Evolutionary conservation across 2,797 vertebrate species (phyloP).

Genomic region (Xenentodon cancila): DNA sequence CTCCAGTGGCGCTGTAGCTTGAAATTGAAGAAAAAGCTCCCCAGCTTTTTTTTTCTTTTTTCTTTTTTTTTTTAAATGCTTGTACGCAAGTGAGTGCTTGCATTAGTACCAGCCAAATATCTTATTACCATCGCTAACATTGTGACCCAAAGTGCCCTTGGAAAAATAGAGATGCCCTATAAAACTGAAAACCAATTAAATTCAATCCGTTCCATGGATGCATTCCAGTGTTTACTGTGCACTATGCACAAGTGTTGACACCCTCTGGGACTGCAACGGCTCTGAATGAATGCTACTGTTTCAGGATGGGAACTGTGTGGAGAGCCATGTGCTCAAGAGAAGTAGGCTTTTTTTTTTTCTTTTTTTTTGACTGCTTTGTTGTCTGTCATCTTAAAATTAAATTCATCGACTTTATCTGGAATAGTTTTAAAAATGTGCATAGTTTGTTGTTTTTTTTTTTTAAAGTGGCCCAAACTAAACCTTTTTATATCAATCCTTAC

Average conservation of each 20-base stretch:
- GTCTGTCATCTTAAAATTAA: not conserved
- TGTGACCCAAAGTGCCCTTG: slow-evolving; percentile 53
- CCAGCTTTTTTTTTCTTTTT: slow-evolving; percentile 2
- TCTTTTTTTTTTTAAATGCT: slow-evolving; percentile 3
- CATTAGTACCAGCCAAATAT: slow-evolving; percentile 63
- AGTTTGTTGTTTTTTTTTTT: too few species aligned
- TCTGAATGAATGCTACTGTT: slow-evolving; percentile 40
- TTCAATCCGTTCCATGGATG: slow-evolving; percentile 56
- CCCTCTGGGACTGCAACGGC: slow-evolving; percentile 27
- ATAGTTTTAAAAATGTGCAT: not conserved
- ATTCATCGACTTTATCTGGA: not conserved
- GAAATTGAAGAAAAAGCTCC: slow-evolving; percentile 28
- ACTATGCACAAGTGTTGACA: slow-evolving; percentile 43
- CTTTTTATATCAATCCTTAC: too few species aligned
- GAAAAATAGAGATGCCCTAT: slow-evolving; percentile 58
- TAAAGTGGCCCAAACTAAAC: too few species aligned
- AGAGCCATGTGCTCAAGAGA: not conserved
- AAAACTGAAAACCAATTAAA: slow-evolving; percentile 72
- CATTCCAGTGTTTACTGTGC: slow-evolving; percentile 58
- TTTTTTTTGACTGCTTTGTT: not conserved
- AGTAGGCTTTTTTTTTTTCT: not conserved
- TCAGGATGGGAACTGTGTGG: slow-evolving; percentile 5
- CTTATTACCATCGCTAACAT: slow-evolving; percentile 56
- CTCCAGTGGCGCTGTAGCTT: slow-evolving; percentile 52
- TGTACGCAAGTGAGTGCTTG: slow-evolving; percentile 10